These are phyloP conservation scores for Drosophila phalerata DNA, from an alignment of 2,888 invertebrate species.

Conservation along the genomic window DNA sequence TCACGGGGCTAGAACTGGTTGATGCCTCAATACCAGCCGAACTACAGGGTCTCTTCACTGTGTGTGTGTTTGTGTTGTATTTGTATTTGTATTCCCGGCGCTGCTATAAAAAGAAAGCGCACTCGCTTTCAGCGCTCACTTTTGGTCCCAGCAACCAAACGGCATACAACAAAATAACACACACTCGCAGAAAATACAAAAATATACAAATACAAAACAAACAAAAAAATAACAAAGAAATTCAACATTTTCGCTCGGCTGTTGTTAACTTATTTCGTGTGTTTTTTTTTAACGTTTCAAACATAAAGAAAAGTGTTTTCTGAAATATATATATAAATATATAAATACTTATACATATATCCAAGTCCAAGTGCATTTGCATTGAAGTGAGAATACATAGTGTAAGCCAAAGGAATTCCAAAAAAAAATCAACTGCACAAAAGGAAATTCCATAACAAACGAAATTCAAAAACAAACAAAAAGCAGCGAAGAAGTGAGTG, in stretches of 20 bases:
- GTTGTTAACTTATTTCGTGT: conserved; percentile 21
- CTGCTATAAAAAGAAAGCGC: conserved; percentile 74
- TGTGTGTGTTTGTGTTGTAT: conserved; percentile 8
- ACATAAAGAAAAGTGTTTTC: conserved; percentile 33
- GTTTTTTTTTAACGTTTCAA: conserved; percentile 28
- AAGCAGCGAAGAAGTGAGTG: conserved; percentile 41
- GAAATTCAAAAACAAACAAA: conserved; percentile 5
- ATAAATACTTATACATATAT: conserved; percentile 22
- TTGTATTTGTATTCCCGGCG: conserved; percentile 31
- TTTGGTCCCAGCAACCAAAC: conserved; percentile 83
- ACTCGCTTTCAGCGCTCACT: conserved; percentile 81
- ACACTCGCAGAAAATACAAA: conserved; percentile 22
- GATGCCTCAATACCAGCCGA: too few species aligned
- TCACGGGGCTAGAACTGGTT: too few species aligned
- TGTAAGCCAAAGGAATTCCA: conserved; percentile 52
- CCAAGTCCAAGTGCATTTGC: conserved; percentile 60
- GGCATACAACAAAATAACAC: conserved; percentile 65
- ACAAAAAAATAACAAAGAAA: conserved; percentile 1
- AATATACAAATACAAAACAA: conserved; percentile 14
- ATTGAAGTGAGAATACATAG: conserved; percentile 57
- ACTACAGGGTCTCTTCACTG: too few species aligned
- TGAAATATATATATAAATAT: conserved; percentile 8
- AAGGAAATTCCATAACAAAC: not conserved
- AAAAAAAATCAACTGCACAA: conserved; percentile 32
- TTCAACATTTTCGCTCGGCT: conserved; percentile 3